Percentiles rank a stretch among this genome's conserved stretches.
These are phyloP conservation scores for Diplodus puntazzo DNA, from an alignment of 2,797 vertebrate genomes.

Conservation along the genomic window DNA sequence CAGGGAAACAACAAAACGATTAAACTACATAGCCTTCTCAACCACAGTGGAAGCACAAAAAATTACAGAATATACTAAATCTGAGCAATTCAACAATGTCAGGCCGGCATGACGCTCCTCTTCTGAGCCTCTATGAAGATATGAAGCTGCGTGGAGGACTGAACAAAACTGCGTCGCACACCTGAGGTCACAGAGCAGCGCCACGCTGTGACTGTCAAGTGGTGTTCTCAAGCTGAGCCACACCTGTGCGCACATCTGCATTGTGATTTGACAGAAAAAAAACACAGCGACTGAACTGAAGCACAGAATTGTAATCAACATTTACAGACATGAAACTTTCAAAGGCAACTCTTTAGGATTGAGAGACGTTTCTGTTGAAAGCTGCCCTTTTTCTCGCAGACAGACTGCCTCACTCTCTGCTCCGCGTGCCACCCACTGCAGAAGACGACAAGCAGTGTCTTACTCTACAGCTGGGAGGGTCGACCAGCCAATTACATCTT, in stretches of 20 bases:
- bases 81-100: too few species aligned
- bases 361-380: conserved; percentile 9
- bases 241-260: background rate
- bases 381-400: conserved; percentile 15
- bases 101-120: too few species aligned
- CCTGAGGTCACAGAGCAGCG: too few species aligned
- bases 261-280: background rate
- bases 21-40: too few species aligned
- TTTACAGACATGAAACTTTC: background rate
- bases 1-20: too few species aligned
- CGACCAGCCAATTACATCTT: conserved; percentile 84
- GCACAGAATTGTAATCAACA: background rate
- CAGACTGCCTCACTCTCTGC: conserved; percentile 33
- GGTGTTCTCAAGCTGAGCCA: conserved; percentile 12
- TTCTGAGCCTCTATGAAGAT: too few species aligned
- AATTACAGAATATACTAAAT: too few species aligned
- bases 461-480: conserved; percentile 65
- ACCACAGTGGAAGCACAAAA: too few species aligned
- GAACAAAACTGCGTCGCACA: too few species aligned
- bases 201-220: too few species aligned
- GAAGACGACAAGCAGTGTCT: conserved; percentile 48
- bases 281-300: background rate
- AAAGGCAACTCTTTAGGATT: background rate
- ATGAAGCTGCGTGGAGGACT: too few species aligned
- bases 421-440: conserved; percentile 27